Evolutionary conservation across 2,113 vertebrate genomes (phyloP).

Genomic region (Leptobrachium ailaonicum): DNA sequence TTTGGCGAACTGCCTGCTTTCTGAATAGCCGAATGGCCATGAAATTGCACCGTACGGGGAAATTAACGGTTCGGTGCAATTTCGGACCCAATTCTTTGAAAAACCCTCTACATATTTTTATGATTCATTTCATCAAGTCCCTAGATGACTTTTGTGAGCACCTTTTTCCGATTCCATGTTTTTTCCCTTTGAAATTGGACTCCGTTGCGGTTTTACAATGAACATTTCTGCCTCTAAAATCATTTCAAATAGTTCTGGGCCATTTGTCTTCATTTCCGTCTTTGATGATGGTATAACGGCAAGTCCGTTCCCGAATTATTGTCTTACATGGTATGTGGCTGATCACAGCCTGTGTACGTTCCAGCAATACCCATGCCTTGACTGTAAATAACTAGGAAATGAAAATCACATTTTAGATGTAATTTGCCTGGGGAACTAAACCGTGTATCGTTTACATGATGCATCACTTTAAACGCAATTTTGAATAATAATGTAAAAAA

Average conservation of each 20-base stretch:
- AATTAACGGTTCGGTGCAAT: too few relatives aligned
- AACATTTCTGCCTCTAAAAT: too few relatives aligned
- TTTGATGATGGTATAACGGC: slow-evolving; percentile 1
- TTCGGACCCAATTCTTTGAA: too few relatives aligned
- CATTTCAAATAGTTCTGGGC: not conserved
- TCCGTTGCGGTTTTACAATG: too few relatives aligned
- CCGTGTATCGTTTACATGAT: slow-evolving; percentile 21
- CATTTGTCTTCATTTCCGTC: slow-evolving; percentile 33
- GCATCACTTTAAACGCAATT: slow-evolving; percentile 15
- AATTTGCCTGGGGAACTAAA: not conserved
- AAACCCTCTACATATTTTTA: too few relatives aligned
- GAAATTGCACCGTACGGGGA: too few relatives aligned
- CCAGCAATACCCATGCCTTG: slow-evolving; percentile 14
- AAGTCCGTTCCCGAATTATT: slow-evolving; percentile 23
- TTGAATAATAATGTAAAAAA: not conserved
- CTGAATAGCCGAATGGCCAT: too few relatives aligned
- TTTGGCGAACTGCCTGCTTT: too few relatives aligned
- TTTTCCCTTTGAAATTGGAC: too few relatives aligned
- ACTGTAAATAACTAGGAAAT: slow-evolving; percentile 31
- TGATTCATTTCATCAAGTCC: too few relatives aligned
- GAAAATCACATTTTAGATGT: slow-evolving; percentile 32
- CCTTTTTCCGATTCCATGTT: too few relatives aligned
- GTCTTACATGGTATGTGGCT: slow-evolving; percentile 6
- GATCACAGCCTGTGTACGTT: slow-evolving; percentile 18
- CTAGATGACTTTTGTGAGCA: too few relatives aligned